Evolutionary conservation across 2,797 vertebrate genomes (phyloP), one percentile per base, ranked within the genome.

Genomic region (Heterohyrax brucei): DNA sequence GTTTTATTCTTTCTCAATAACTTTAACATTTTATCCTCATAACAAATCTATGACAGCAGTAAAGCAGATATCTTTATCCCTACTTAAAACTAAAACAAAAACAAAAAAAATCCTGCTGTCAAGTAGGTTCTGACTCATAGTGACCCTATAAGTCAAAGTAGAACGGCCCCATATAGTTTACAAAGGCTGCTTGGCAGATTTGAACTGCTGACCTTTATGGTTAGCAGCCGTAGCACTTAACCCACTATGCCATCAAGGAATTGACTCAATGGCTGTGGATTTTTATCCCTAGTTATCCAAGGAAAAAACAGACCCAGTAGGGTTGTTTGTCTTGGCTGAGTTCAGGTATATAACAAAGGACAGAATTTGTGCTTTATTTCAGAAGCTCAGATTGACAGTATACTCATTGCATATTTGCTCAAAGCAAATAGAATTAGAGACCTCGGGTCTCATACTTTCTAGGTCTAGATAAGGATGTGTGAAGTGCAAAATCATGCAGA

Each of bases 1-100:
- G 44, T 33, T 89, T 78, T 92, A 39, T 84, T 70, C 56, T 93
- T 90, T 87, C n/a, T 14, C 50, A 89, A 10, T 59, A n/a, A 53
- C 24, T 33, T 94, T 87, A 53, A n/a, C 10, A 28, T 84, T 91
- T 88, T 81, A 76, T 76, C 22, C 22, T 72, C 14, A 21, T 22
- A 64, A 84, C 1, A 84, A 56, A 62, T 87, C 72, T 87, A n/a
- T 66, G 53, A 39, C 30, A 59, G 33, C 2, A 28, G 28, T 3
- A 48, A 82, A 46, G 48, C 19, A 44, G 59, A 5, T 59, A 64
- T 24, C 22, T 0, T 56, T 64, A 79, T n/a, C 13, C 76, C 4
- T 91, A 62, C 81, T 93, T 77, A 81, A 39, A 39, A 39, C 39
- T 39, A 39, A 39, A 39, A 39, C 39, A 39, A 39, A 39, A 39